These are phyloP conservation scores for Ctenoplectra terminalis DNA, from an alignment of 1,140 invertebrate species.

Conservation along the genomic window DNA sequence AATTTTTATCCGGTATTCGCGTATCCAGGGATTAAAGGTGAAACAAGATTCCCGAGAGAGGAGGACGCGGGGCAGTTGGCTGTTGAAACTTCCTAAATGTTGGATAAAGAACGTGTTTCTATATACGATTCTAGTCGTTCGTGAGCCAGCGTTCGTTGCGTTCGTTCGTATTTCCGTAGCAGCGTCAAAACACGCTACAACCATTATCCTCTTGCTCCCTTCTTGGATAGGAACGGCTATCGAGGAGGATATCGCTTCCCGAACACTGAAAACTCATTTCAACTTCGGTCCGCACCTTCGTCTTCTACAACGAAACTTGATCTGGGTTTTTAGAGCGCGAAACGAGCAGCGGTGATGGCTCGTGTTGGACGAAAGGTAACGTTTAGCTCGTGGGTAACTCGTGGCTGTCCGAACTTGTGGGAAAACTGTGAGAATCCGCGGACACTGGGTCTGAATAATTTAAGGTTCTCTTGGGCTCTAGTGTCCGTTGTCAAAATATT, in stretches of 20 bases:
- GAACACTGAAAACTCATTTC: constrained; percentile 24
- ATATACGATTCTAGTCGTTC: neutral
- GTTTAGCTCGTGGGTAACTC: neutral
- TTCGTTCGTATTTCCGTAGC: neutral
- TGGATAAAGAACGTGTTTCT: neutral
- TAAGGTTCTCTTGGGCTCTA: too few relatives aligned
- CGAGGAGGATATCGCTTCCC: constrained; percentile 4
- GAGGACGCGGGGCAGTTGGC: neutral
- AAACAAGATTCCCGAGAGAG: neutral
- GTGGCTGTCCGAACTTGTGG: too few relatives aligned
- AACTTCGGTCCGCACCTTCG: neutral
- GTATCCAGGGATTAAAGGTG: neutral
- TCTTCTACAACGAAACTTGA: neutral
- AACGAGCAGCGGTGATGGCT: neutral
- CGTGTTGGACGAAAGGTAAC: neutral
- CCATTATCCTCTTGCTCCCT: neutral
- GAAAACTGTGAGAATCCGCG: too few relatives aligned
- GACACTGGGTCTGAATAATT: too few relatives aligned
- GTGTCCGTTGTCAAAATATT: too few relatives aligned
- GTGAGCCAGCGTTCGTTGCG: neutral
- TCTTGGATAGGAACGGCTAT: neutral
- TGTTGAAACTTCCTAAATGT: neutral
- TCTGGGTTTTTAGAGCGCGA: neutral
- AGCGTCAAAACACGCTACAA: neutral
- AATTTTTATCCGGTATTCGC: neutral